These are phyloP conservation scores for Proctacanthus coquilletti DNA, from an alignment of 1,140 invertebrate genomes.

Conservation along the genomic window DNA sequence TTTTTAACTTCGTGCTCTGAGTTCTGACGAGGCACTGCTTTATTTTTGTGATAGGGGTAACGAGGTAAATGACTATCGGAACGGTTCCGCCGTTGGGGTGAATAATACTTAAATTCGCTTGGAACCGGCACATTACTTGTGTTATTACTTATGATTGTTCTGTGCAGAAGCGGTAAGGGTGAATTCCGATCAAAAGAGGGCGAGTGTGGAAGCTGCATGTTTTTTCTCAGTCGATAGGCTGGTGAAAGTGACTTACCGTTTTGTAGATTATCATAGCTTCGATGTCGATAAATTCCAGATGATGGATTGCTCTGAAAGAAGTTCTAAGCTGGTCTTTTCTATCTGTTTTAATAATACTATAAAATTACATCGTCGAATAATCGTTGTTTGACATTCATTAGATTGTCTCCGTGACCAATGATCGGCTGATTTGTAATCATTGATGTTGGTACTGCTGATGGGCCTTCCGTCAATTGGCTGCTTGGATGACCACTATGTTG, in stretches of 20 bases:
- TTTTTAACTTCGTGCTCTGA: constrained; percentile 26
- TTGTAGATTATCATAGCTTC: constrained; percentile 29
- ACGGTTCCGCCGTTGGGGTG: constrained; percentile 23
- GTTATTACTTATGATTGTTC: constrained; percentile 14
- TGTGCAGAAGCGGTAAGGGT: constrained; percentile 21
- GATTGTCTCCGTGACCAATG: constrained; percentile 17
- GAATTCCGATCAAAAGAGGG: constrained; percentile 27
- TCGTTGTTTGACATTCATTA: constrained; percentile 20
- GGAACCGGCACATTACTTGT: constrained; percentile 20
- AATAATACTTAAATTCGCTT: constrained; percentile 25
- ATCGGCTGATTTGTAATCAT: constrained; percentile 26
- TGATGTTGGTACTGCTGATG: constrained; percentile 17
- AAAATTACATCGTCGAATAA: constrained; percentile 29
- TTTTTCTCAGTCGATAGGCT: constrained; percentile 23
- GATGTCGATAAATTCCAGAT: constrained; percentile 21
- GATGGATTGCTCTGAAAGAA: no score
- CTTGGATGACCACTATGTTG: constrained; percentile 25
- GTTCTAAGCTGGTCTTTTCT: no score
- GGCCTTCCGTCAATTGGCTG: constrained; percentile 22
- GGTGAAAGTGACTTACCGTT: constrained; percentile 29
- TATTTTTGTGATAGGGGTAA: constrained; percentile 24
- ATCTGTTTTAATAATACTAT: no score
- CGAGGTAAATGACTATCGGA: constrained; percentile 13
- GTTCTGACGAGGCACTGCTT: constrained; percentile 19
- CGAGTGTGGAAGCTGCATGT: constrained; percentile 24